phyloP scores from a whole-genome alignment of 2,113 vertebrate genomes.

The Xenotilapia caudafasciata region DNA sequence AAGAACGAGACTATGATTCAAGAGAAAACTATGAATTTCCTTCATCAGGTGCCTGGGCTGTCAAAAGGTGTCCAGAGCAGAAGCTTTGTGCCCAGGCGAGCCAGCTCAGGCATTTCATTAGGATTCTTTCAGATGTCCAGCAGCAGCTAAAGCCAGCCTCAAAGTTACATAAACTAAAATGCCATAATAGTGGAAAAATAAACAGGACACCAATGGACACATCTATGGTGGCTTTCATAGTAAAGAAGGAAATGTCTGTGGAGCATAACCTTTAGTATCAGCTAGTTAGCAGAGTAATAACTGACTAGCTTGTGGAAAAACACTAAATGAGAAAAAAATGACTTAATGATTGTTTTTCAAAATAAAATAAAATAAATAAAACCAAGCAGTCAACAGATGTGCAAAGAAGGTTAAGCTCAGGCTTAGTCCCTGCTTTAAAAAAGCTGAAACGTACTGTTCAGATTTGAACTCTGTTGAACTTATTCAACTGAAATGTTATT shows the following conservation, averaged over 20 bases:
- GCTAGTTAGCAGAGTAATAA: background rate
- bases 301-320: accelerated
- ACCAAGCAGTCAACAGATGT: background rate
- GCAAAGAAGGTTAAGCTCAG: background rate
- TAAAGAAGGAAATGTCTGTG: background rate
- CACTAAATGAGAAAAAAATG: background rate
- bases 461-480: background rate
- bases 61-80: background rate
- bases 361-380: background rate
- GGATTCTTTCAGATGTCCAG: background rate
- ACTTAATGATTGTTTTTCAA: background rate
- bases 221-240: background rate
- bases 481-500: background rate
- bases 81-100: background rate
- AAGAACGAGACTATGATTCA: background rate
- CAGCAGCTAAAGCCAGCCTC: background rate
- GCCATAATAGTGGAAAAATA: background rate
- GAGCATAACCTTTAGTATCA: background rate
- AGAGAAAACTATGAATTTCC: background rate
- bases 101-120: background rate
- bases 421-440: background rate
- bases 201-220: background rate
- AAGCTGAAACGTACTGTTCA: background rate
- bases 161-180: background rate
- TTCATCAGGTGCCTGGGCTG: background rate